Conservation (phyloP, 2,888 invertebrate species). For the Prosapia bicincta region DNA sequence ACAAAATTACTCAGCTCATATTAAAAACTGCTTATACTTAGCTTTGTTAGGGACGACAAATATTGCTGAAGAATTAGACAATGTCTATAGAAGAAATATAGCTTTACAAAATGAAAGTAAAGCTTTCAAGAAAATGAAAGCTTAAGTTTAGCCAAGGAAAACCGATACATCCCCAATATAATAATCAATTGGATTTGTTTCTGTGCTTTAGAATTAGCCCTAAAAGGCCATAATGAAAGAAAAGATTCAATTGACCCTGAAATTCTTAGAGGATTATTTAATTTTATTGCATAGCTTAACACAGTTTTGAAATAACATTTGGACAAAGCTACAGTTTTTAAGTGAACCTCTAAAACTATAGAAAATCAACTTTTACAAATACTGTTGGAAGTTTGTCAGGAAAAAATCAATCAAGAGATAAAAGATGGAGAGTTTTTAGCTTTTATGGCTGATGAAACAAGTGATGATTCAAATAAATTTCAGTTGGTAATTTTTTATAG, state of each 20-base stretch:
- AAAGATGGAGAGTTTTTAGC: too few species aligned
- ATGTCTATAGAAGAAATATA: not conserved
- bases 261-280: not conserved
- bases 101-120: not conserved
- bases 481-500: too few species aligned
- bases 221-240: not conserved
- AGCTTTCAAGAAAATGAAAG: too few species aligned
- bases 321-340: too few species aligned
- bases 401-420: too few species aligned
- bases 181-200: not conserved
- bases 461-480: too few species aligned
- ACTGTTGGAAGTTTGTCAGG: too few species aligned
- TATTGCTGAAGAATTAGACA: not conserved
- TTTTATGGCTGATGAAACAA: too few species aligned
- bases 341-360: too few species aligned
- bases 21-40: not conserved
- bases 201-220: not conserved
- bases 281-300: not conserved
- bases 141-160: too few species aligned
- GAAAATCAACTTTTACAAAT: too few species aligned
- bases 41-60: not conserved
- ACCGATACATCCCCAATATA: not conserved
- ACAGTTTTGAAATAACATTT: too few species aligned
- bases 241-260: not conserved
- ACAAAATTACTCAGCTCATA: not conserved